Conservation (phyloP, 2,113 vertebrate species). For the Connochaetes taurinus region DNA sequence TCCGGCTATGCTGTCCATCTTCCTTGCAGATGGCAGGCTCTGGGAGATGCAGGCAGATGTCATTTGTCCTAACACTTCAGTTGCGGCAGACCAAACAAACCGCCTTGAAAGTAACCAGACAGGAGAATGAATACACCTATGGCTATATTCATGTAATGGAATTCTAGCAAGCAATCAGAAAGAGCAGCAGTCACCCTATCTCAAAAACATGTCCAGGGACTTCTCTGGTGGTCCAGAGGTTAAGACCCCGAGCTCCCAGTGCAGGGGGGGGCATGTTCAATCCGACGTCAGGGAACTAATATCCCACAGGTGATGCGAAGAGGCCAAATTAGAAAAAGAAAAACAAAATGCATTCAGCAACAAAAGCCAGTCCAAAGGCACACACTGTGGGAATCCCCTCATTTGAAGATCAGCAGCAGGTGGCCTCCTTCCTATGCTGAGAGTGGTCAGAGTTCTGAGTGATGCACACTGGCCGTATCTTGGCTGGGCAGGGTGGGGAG, state of each 20-base stretch:
- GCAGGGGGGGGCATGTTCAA: neutral
- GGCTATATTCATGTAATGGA: fast-evolving
- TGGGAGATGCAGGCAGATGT: fast-evolving
- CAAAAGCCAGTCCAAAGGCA: neutral
- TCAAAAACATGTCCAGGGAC: neutral
- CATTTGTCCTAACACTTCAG: neutral
- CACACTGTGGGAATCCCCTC: fast-evolving
- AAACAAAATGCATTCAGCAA: neutral
- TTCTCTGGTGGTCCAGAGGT: neutral
- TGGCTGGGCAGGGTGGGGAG: fast-evolving
- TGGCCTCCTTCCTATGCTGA: neutral
- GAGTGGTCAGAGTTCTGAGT: fast-evolving
- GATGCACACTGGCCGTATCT: fast-evolving
- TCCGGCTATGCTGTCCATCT: fast-evolving
- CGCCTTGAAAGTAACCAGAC: fast-evolving
- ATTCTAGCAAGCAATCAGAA: neutral
- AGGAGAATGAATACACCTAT: fast-evolving
- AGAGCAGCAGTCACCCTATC: fast-evolving
- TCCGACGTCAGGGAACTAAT: neutral
- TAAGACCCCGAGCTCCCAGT: neutral
- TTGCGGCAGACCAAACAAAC: neutral
- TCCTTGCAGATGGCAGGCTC: neutral
- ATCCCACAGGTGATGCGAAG: neutral
- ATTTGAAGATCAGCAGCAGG: neutral
- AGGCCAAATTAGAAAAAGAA: neutral